Evolutionary conservation across 2,113 vertebrate genomes (phyloP).

Genomic region (Ceyx cyanopectus): DNA sequence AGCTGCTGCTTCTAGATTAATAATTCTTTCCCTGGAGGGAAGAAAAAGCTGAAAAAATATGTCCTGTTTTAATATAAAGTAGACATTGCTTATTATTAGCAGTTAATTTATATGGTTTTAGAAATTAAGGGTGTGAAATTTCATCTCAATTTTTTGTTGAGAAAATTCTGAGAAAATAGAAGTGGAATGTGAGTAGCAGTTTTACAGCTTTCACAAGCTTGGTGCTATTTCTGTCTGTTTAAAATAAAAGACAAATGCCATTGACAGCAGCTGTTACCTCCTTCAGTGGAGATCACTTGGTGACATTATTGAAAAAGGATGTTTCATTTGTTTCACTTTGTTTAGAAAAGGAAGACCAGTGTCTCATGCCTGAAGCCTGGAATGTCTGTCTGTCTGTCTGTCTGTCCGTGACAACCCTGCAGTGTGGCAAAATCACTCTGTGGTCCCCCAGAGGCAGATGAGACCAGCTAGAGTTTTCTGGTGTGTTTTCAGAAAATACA

Average conservation of each 20-base stretch:
- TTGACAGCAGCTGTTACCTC: constrained; percentile 61
- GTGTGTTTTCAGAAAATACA: background rate
- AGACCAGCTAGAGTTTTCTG: background rate
- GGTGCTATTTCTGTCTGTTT: constrained; percentile 59
- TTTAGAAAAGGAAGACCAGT: constrained; percentile 99
- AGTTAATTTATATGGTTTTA: background rate
- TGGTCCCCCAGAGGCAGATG: background rate
- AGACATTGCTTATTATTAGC: background rate
- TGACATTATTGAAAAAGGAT: constrained; percentile 83
- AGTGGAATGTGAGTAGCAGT: constrained; percentile 26
- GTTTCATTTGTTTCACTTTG: constrained; percentile 89
- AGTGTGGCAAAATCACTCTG: background rate
- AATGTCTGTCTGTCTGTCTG: no score
- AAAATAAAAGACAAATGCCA: constrained; percentile 52
- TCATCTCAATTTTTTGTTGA: background rate
- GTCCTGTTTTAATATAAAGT: background rate
- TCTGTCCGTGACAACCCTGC: fast-evolving
- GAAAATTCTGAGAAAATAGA: constrained; percentile 27
- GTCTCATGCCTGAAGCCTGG: constrained; percentile 87
- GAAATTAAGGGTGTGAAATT: background rate
- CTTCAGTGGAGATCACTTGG: constrained; percentile 61
- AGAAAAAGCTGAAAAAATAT: background rate
- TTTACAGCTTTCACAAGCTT: constrained; percentile 43
- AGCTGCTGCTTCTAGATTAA: background rate
- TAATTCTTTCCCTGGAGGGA: background rate